Percentiles rank a stretch among this genome's conserved stretches.
phyloP scores from a whole-genome alignment of 2,113 vertebrate genomes.

The Cyprinodon brontotheroides region DNA sequence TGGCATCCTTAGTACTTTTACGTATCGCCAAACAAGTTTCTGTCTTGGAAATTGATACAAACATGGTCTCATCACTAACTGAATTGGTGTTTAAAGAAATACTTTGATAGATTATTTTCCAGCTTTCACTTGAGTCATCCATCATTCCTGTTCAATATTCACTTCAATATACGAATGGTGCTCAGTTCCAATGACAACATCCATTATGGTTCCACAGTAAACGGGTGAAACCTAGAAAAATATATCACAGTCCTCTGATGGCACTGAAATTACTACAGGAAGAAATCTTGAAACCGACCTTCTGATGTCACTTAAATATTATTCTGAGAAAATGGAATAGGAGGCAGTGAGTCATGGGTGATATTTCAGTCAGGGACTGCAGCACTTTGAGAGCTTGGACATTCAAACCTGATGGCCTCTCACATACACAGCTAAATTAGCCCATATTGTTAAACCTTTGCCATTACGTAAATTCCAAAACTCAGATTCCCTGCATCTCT shows the following conservation, averaged over 20 bases:
- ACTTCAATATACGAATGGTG: neutral
- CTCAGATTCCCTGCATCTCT: neutral
- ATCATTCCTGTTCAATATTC: neutral
- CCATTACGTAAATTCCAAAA: conserved; percentile 6
- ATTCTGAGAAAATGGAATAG: conserved; percentile 43
- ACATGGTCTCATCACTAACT: neutral
- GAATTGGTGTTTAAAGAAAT: neutral
- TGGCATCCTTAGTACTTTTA: no score
- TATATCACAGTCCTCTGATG: conserved; percentile 3
- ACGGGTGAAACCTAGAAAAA: conserved; percentile 4
- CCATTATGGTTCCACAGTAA: conserved; percentile 1
- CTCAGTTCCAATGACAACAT: neutral
- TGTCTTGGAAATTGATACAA: neutral
- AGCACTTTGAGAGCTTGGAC: conserved; percentile 7
- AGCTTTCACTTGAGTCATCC: neutral
- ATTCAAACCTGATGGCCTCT: conserved; percentile 6
- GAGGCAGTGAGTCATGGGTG: conserved; percentile 40
- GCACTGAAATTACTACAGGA: conserved; percentile 17
- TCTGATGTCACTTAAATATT: conserved; percentile 23
- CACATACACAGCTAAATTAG: neutral
- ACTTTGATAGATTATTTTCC: neutral
- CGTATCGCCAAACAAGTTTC: no score
- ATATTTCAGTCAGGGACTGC: conserved; percentile 31
- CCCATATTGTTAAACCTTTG: conserved; percentile 1
- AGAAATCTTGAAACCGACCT: conserved; percentile 12